These are phyloP conservation scores for Potamarius usumacintae DNA, from an alignment of 2,113 vertebrate species.

Conservation along the genomic window DNA sequence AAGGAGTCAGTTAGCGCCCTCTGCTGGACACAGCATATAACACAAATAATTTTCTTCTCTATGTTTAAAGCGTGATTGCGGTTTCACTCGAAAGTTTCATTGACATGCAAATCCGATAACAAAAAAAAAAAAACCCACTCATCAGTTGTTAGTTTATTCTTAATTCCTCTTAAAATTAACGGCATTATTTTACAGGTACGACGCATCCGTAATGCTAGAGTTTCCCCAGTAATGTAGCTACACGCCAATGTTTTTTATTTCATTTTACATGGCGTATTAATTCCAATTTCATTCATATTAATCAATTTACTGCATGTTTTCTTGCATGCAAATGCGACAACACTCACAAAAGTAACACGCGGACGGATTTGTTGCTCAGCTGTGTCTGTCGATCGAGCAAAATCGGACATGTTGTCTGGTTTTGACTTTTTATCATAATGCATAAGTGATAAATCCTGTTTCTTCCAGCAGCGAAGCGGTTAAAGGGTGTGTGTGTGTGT, in stretches of 20 bases:
- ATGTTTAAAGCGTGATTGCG: not conserved
- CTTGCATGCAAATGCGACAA: too few relatives aligned
- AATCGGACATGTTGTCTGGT: too few relatives aligned
- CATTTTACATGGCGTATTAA: not conserved
- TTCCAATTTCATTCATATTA: not conserved
- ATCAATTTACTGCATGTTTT: not conserved
- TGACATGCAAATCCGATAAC: not conserved
- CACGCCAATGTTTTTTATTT: not conserved
- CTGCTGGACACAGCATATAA: conserved; percentile 23
- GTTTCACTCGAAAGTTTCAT: not conserved
- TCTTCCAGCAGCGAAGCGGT: not conserved
- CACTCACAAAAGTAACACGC: too few relatives aligned
- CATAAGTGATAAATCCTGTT: too few relatives aligned
- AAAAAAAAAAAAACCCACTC: not conserved
- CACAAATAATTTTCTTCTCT: not conserved
- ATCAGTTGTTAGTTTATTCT: not conserved
- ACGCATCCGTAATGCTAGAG: not conserved
- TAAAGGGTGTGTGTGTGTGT: not conserved
- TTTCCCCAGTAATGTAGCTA: not conserved
- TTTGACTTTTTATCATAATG: not conserved
- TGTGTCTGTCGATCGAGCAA: not conserved
- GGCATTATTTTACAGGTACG: too few relatives aligned
- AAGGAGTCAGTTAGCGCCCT: not conserved
- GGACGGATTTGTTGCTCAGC: too few relatives aligned
- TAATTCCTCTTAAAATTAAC: not conserved